Evolutionary conservation across 2,113 vertebrate species (phyloP), one percentile per base, ranked within the genome.

Genomic region (Tilapia sparmanii): DNA sequence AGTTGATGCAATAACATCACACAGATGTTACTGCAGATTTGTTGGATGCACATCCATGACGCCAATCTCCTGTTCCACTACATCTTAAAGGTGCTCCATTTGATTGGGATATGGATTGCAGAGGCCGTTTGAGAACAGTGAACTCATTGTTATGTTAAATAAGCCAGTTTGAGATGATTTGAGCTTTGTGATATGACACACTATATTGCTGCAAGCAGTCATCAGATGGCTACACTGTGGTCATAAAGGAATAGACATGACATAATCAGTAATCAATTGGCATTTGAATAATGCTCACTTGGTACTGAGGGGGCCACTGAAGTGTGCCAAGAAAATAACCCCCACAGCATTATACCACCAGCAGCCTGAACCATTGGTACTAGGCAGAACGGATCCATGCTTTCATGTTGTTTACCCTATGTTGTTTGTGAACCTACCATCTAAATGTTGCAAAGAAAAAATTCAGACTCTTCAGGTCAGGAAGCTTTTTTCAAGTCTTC

Each of bases 81-180:
- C 38, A 71, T 71, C 38, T 42, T 42, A 16, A 45, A 26, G 38
- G 38, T 18, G 13, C 68, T 73, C 40, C 13, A 3, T 45, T 73
- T 10, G 40, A 71, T 16, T 71, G 66, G 35, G 3, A 73, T 45
- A 16, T 45, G 68, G 40, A 73, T 42, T 26, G 38, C 9, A 26
- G 38, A 73, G 13, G 0, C 38, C 4, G 0, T 42, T 18, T 26
- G 68, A 29, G 40, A 47, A 11, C 40, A 7, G 22, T 7, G 40
- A 76, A 26, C 68, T 76, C 40, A 11, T 26, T 29, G 68, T 18
- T 26, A 76, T 0, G 3, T 26, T 45, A 2, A 45, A 45, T 42
- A 45, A 45, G 26, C 13, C 38, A 45, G 8, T 73, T 26, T 45
- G 22, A 18, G 40, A 18, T 73, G 22, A 45, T 18, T 18, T 73